Evolutionary conservation across 2,113 vertebrate genomes (phyloP).

Genomic region (Seriola rivoliana): DNA sequence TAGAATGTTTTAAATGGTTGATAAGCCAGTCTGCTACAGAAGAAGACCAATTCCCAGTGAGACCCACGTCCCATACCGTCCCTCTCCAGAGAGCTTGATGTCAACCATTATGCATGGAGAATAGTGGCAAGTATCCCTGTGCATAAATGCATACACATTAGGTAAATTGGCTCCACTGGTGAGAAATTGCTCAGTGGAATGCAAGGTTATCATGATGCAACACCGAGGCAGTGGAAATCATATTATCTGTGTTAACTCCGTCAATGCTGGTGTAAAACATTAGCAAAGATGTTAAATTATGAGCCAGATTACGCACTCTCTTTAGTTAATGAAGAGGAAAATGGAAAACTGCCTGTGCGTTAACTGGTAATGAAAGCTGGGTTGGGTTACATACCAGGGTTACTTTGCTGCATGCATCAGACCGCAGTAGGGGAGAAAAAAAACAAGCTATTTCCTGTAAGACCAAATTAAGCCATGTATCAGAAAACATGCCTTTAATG

Average conservation of each 20-base stretch:
- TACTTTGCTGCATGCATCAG: conserved; percentile 23
- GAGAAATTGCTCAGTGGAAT: conserved; percentile 41
- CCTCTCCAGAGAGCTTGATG: conserved; percentile 15
- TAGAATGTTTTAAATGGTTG: conserved; percentile 30
- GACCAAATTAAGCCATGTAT: conserved; percentile 63
- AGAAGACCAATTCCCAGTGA: conserved; percentile 29
- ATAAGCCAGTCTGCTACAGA: background rate
- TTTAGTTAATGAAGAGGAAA: conserved; percentile 81
- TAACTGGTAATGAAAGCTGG: conserved; percentile 70
- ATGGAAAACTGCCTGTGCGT: conserved; percentile 73
- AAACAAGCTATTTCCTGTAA: conserved; percentile 53
- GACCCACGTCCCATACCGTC: conserved; percentile 18
- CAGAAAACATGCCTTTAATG: conserved; percentile 47
- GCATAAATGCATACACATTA: conserved; percentile 58
- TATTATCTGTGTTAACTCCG: conserved; percentile 47
- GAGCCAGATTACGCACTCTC: conserved; percentile 67
- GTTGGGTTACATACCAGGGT: conserved; percentile 42
- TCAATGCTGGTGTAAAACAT: conserved; percentile 48
- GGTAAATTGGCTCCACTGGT: conserved; percentile 44
- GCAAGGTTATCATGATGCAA: conserved; percentile 26
- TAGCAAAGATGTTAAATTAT: conserved; percentile 69
- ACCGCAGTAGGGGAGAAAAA: background rate
- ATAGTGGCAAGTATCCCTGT: conserved; percentile 29
- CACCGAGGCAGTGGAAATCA: conserved; percentile 25
- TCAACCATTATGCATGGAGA: conserved; percentile 22